These are phyloP conservation scores for Cremastobaeus sp. DNA, from an alignment of 2,888 invertebrate species.

Conservation along the genomic window DNA sequence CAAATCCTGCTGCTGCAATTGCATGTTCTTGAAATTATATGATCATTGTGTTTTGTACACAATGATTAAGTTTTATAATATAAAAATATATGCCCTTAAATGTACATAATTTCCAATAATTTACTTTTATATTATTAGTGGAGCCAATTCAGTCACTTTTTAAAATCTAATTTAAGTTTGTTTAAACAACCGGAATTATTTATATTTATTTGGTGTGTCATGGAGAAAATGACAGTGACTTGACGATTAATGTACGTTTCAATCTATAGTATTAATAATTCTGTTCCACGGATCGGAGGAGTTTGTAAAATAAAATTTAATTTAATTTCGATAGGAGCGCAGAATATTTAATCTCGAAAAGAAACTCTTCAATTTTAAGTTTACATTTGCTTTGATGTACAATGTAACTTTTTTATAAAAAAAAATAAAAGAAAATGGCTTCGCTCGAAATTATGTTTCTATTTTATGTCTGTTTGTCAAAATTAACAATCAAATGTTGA, in stretches of 20 bases:
- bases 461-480: too few relatives aligned
- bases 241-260: slow-evolving; percentile 20
- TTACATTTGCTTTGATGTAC: too few relatives aligned
- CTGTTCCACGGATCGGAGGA: too few relatives aligned
- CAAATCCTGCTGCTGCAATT: too few relatives aligned
- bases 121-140: too few relatives aligned
- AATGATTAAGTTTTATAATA: neutral
- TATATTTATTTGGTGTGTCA: neutral
- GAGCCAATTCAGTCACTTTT: slow-evolving; percentile 5
- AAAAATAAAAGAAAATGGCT: too few relatives aligned
- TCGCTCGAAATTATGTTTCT: too few relatives aligned
- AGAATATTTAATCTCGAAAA: neutral
- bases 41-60: too few relatives aligned
- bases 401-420: too few relatives aligned
- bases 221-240: neutral
- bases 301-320: neutral
- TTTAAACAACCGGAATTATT: neutral
- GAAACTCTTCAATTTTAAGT: neutral
- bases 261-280: slow-evolving; percentile 5
- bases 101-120: too few relatives aligned
- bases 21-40: too few relatives aligned
- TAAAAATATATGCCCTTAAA: neutral
- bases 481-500: too few relatives aligned
- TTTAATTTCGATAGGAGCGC: neutral
- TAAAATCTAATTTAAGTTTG: slow-evolving; percentile 1